A percentile compares a stretch with the other conserved stretches of the same genome.
Evolutionary conservation across 2,888 invertebrate species (phyloP).

Genomic region (Mythimna impura): DNA sequence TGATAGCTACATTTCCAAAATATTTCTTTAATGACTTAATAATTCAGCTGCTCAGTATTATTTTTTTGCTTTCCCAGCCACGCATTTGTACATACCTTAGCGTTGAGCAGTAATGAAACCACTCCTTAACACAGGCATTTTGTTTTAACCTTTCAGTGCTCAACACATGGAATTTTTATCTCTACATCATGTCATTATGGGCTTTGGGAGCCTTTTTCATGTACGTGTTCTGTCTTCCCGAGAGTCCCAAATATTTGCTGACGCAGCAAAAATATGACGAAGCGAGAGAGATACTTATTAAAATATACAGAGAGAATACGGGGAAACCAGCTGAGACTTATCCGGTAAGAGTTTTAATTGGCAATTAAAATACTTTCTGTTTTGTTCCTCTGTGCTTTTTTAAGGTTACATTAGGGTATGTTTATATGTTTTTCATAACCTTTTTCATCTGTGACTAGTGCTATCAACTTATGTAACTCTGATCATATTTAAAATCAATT

Average conservation of each 20-base stretch:
- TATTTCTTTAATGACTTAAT: neutral
- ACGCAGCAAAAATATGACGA: constrained; percentile 78
- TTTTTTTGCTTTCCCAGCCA: too few species aligned
- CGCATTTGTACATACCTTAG: neutral
- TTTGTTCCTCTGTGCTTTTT: neutral
- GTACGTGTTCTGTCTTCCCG: constrained; percentile 76
- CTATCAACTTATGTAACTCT: neutral
- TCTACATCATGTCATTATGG: constrained; percentile 79
- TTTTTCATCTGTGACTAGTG: neutral
- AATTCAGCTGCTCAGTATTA: neutral
- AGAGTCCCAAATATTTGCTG: constrained; percentile 82
- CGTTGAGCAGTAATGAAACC: neutral
- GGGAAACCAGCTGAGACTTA: constrained; percentile 78
- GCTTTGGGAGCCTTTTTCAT: constrained; percentile 73
- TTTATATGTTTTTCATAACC: neutral
- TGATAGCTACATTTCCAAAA: neutral
- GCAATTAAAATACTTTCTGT: constrained; percentile 19
- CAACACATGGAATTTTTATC: constrained; percentile 84
- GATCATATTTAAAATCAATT: neutral
- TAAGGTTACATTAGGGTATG: neutral
- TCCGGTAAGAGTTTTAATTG: constrained; percentile 73
- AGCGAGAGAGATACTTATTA: constrained; percentile 77
- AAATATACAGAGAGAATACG: constrained; percentile 78
- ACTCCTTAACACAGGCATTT: constrained; percentile 42
- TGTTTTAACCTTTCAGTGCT: constrained; percentile 72